These are phyloP conservation scores for Elegia similella DNA, from an alignment of 2,888 invertebrate genomes.

Conservation along the genomic window DNA sequence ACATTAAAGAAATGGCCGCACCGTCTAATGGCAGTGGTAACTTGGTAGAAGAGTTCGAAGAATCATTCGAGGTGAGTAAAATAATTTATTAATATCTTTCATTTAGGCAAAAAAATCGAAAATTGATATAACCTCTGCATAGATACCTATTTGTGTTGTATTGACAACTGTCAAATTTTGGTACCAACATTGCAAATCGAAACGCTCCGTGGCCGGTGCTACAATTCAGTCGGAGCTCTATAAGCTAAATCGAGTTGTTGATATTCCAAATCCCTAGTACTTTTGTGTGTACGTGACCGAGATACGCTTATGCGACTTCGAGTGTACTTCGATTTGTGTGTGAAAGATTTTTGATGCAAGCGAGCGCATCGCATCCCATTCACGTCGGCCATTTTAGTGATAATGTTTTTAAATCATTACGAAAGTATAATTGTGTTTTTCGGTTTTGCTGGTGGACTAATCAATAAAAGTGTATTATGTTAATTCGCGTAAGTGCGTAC, in stretches of 20 bases:
- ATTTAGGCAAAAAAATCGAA: slow-evolving; percentile 21
- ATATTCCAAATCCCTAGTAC: slow-evolving; percentile 35
- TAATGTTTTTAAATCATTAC: slow-evolving; percentile 72
- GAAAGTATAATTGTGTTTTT: slow-evolving; percentile 48
- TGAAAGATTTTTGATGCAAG: slow-evolving; percentile 65
- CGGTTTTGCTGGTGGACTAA: slow-evolving; percentile 32
- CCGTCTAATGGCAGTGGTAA: slow-evolving; percentile 92
- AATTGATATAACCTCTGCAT: slow-evolving; percentile 48
- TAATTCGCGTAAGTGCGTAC: slow-evolving; percentile 29
- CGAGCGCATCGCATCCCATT: slow-evolving; percentile 64
- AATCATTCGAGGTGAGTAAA: slow-evolving; percentile 90
- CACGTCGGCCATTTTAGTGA: slow-evolving; percentile 76
- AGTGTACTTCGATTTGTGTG: slow-evolving; percentile 42
- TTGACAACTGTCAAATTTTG: slow-evolving; percentile 56
- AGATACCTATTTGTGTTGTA: slow-evolving; percentile 31
- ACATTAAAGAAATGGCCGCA: slow-evolving; percentile 82
- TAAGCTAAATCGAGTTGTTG: slow-evolving; percentile 50
- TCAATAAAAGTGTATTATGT: slow-evolving; percentile 24
- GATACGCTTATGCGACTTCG: slow-evolving; percentile 64
- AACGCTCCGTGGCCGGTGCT: slow-evolving; percentile 50
- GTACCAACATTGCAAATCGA: slow-evolving; percentile 60
- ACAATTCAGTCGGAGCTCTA: slow-evolving; percentile 63
- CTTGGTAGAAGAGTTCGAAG: slow-evolving; percentile 94
- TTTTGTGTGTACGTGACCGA: slow-evolving; percentile 75
- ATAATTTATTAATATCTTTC: slow-evolving; percentile 13